A percentile compares a stretch with the other conserved stretches of the same genome.
Conservation (phyloP, 1,140 invertebrate species). For the Magallana ariakensis region DNA sequence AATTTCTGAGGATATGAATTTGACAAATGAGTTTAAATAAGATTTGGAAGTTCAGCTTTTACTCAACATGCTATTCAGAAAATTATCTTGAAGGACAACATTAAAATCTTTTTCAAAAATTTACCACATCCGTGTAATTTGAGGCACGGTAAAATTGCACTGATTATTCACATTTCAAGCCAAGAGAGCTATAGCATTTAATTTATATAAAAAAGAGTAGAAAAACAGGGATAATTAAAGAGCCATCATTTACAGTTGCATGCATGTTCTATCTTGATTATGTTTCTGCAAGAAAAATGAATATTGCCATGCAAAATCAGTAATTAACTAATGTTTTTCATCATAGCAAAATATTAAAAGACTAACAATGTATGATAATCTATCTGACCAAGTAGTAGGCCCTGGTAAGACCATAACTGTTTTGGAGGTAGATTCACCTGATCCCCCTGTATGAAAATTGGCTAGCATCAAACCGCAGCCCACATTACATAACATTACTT, state of each 20-base stretch:
- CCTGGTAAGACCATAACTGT: background rate
- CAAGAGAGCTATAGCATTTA: background rate
- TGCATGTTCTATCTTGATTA: conserved; percentile 23
- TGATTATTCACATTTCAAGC: conserved; percentile 16
- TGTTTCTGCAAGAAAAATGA: background rate
- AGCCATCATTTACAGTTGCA: background rate
- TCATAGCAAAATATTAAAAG: background rate
- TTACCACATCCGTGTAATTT: background rate
- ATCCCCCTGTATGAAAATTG: background rate
- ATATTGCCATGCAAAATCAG: conserved; percentile 12
- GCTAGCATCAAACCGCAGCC: background rate
- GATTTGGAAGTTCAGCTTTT: conserved; percentile 7
- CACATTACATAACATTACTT: background rate
- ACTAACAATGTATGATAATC: background rate
- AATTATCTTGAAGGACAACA: conserved; percentile 13
- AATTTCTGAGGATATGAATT: conserved; percentile 21
- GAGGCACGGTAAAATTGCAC: background rate
- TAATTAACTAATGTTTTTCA: background rate
- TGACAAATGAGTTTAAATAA: conserved; percentile 5
- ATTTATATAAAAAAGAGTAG: conserved; percentile 12
- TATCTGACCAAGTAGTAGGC: background rate
- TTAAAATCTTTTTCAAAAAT: background rate
- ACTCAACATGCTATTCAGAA: conserved; percentile 21
- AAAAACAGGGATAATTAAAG: conserved; percentile 6
- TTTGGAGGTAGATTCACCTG: background rate